A percentile compares a stretch with the other conserved stretches of the same genome.
Evolutionary conservation across 2,888 invertebrate species (phyloP).

Genomic region (Drosophila tanythrix): DNA sequence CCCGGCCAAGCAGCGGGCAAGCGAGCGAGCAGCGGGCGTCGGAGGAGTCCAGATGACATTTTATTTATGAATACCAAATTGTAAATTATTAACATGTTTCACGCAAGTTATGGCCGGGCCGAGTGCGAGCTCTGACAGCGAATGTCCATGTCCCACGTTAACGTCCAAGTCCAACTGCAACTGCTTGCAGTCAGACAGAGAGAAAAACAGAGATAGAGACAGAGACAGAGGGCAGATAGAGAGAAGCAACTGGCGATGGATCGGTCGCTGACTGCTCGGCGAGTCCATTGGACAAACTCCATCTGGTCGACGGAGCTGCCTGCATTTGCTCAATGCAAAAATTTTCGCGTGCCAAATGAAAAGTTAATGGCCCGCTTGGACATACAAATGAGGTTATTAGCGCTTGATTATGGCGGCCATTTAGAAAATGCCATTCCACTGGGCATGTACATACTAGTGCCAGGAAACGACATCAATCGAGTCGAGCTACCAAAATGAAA

Average conservation of each 20-base stretch:
- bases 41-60: slow-evolving; percentile 77
- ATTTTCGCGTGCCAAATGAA: slow-evolving; percentile 70
- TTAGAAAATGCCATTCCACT: slow-evolving; percentile 54
- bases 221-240: background rate
- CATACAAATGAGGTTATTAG: slow-evolving; percentile 79
- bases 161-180: slow-evolving; percentile 31
- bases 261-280: slow-evolving; percentile 51
- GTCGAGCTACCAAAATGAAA: slow-evolving; percentile 16
- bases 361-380: slow-evolving; percentile 71
- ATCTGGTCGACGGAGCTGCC: slow-evolving; percentile 25
- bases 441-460: slow-evolving; percentile 7
- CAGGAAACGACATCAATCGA: slow-evolving; percentile 29
- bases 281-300: slow-evolving; percentile 45
- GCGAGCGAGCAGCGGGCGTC: slow-evolving; percentile 24
- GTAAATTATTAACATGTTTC: slow-evolving; percentile 85
- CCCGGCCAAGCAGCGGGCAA: slow-evolving; percentile 23
- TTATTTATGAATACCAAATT: slow-evolving; percentile 85
- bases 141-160: slow-evolving; percentile 47
- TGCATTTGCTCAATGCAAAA: slow-evolving; percentile 41
- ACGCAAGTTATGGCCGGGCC: slow-evolving; percentile 80
- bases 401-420: slow-evolving; percentile 74
- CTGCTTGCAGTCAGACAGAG: slow-evolving; percentile 3
- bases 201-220: background rate
- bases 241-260: slow-evolving; percentile 47
- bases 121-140: slow-evolving; percentile 55